Base-by-base conservation (phyloP, 2,888 invertebrate genomes). In the Erebia palarica region DNA sequence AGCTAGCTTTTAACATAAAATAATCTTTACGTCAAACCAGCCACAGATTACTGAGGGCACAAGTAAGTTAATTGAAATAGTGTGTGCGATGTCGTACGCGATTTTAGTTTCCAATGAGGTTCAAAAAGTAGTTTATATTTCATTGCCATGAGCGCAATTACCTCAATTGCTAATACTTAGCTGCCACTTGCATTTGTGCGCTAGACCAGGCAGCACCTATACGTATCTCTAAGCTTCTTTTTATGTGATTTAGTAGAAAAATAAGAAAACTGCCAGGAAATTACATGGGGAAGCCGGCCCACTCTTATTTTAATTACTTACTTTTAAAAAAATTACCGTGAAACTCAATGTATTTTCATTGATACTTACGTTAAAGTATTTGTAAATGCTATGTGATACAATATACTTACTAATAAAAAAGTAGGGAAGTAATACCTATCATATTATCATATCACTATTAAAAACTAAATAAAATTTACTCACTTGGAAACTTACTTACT, bases 221-320 rank as follows among this genome's bases (percentile, higher is more conserved):
- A n/a, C 63, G 8, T 7, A 49, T 47, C 49, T 63, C 14, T 49
- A 11, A 47, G 44, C 47, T 51, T 61, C 47, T 64, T 18, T 63
- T 14, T 13, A 13, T 21, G 63, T 49, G 47, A 63, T 59, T 59
- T n/a, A 59, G 42, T 49, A 63, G 18, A 63, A n/a, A 64, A 51
- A 64, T 64, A 53, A 36, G 27, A 10, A 53, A 65, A 36, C 16
- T 65, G 65, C 65, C 53, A 36, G 53, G 36, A 65, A 65, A 65
- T 65, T 65, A 65, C 36, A 36, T 16, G 51, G 9, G n/a, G 51
- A 36, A 51, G 65, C 16, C 36, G 36, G 16, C 16, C 1, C 53
- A 51, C 53, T 36, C 51, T 51, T 65, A 53, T 36, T 53, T 65
- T 53, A 53, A 16, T 65, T 65, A 51, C 64, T 51, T 51, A 51